Percentiles rank a stretch among this genome's conserved stretches.
Conservation (phyloP, 1,140 invertebrate species). For the Lithobius niger region DNA sequence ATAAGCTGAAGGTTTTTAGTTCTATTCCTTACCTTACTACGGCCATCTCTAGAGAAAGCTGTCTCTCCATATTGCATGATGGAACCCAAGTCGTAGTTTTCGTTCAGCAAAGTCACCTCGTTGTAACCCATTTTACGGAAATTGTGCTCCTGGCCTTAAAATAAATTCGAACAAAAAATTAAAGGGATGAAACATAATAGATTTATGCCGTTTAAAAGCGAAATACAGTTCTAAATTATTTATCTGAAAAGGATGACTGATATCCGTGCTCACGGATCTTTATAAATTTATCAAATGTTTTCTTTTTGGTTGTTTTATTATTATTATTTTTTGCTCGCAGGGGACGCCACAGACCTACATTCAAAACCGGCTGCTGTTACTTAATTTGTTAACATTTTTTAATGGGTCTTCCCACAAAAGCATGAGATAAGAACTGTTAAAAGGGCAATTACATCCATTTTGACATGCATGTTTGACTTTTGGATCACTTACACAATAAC, state of each 20-base stretch:
- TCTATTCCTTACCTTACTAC: neutral
- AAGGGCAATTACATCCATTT: too few species aligned
- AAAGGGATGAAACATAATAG: neutral
- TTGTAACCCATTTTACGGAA: neutral
- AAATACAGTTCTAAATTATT: neutral
- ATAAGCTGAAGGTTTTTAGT: neutral
- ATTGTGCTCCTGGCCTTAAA: neutral
- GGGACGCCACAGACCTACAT: too few species aligned
- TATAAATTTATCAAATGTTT: too few species aligned
- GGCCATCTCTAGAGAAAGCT: neutral
- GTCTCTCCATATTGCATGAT: slow-evolving; percentile 4
- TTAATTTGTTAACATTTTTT: too few species aligned
- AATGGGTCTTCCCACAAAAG: too few species aligned
- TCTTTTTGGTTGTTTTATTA: too few species aligned
- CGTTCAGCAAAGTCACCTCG: neutral
- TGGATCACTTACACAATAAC: too few species aligned
- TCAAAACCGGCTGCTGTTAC: too few species aligned
- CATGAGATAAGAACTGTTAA: too few species aligned
- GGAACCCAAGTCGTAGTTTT: neutral
- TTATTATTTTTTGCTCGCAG: too few species aligned
- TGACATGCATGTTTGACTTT: too few species aligned
- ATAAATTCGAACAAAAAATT: neutral
- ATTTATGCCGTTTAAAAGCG: neutral
- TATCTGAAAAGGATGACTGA: neutral
- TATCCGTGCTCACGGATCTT: neutral